These are phyloP conservation scores for Spheniscus humboldti DNA, from an alignment of 2,797 vertebrate species.

Conservation along the genomic window DNA sequence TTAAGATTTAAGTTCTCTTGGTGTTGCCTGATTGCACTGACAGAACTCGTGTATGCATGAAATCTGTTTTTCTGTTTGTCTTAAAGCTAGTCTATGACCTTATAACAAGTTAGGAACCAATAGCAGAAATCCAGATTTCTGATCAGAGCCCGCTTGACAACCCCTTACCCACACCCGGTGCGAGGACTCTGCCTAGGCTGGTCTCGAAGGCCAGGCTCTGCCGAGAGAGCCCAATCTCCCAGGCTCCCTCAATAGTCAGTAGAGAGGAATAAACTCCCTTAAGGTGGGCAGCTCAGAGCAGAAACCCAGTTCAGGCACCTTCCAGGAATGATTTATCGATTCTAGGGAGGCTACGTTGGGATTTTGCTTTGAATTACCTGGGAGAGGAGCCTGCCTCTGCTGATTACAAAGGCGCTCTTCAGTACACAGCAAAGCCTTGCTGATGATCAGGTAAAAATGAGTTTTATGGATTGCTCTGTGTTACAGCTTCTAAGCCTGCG, in stretches of 20 bases:
- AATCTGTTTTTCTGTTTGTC: neutral
- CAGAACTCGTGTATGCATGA: neutral
- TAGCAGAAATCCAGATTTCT: neutral
- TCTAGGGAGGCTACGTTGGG: neutral
- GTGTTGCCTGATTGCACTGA: neutral
- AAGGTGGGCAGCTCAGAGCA: neutral
- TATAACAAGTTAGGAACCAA: neutral
- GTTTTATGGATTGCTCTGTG: neutral
- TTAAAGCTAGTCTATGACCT: neutral
- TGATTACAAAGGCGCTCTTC: neutral
- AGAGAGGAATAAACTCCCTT: neutral
- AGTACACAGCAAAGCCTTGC: neutral
- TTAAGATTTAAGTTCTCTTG: neutral
- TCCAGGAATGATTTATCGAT: neutral
- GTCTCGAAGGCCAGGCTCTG: neutral
- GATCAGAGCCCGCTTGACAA: neutral
- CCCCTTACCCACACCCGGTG: neutral
- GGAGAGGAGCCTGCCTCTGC: neutral
- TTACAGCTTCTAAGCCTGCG: neutral
- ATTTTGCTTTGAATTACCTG: neutral
- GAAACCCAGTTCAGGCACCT: neutral
- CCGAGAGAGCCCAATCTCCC: rapidly evolving
- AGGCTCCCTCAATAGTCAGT: neutral
- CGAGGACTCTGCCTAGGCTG: neutral
- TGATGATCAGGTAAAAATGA: neutral